Percentiles rank a stretch among this genome's conserved stretches.
phyloP scores from a whole-genome alignment of 2,888 invertebrate genomes.

The Hypsopygia costalis region DNA sequence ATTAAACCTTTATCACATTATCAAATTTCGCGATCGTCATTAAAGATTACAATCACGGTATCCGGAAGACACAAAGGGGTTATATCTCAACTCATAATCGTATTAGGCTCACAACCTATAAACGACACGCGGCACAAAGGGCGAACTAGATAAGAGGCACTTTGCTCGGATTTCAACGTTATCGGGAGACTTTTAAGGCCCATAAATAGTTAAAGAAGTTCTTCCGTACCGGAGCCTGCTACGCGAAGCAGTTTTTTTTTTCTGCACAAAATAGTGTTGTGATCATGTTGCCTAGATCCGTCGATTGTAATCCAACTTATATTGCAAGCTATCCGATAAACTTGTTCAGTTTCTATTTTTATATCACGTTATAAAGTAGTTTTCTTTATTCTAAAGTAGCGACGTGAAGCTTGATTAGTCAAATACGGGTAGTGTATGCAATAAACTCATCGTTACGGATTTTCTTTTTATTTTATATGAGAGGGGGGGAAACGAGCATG shows the following conservation, averaged over 20 bases:
- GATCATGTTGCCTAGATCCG: slow-evolving; percentile 9
- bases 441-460: too few species aligned
- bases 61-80: slow-evolving; percentile 16
- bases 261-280: slow-evolving; percentile 10
- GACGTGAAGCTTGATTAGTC: too few species aligned
- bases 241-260: slow-evolving; percentile 13
- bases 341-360: neutral
- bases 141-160: slow-evolving; percentile 39
- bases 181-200: slow-evolving; percentile 46
- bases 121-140: slow-evolving; percentile 38
- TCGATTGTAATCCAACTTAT: slow-evolving; percentile 3
- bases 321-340: neutral
- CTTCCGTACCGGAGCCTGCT: slow-evolving; percentile 24
- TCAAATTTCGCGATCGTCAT: neutral
- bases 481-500: too few species aligned
- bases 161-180: slow-evolving; percentile 43
- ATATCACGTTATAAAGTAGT: neutral
- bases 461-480: too few species aligned
- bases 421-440: too few species aligned
- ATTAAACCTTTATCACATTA: neutral
- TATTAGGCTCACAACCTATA: slow-evolving; percentile 35
- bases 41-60: slow-evolving; percentile 2
- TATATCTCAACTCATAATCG: slow-evolving; percentile 34
- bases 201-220: slow-evolving; percentile 56
- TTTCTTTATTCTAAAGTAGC: neutral